Evolutionary conservation across 2,888 invertebrate species (phyloP), one percentile per base, ranked within the genome.

Genomic region (Pogonocherus hispidulus): DNA sequence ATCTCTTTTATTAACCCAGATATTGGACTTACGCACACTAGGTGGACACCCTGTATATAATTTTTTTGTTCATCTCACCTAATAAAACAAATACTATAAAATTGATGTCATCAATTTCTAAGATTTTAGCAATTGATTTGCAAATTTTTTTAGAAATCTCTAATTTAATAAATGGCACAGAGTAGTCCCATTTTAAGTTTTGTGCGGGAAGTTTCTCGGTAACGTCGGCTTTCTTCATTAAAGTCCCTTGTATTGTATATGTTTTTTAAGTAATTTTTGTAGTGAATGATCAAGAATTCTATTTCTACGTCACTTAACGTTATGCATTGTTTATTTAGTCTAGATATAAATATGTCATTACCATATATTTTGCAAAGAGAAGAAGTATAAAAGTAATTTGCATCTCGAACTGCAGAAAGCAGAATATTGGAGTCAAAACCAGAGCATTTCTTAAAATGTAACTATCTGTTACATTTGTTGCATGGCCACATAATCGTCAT

Each of bases 171-270:
- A 57, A 57, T 9, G 57, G n/a, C 16, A 46, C 46, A 1, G 27
- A 46, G 20, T 59, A 59, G n/a, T 59, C 46, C 44, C 44, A 46
- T 59, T 59, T 59, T 27, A 59, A 59, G 27, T 46, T 16, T 23
- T 23, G 3, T 16, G n/a, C 46, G 6, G 46, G 57, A 14, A 8
- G 16, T 57, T 11, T 46, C 44, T 18, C 16, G n/a, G 23, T 19
- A 59, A 19, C 57, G 19, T 2, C 44, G 23, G 8, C 46, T 59
- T 22, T 59, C 59, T 18, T 59, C 59, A 27, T 59, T 59, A 11
- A n/a, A 16, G 5, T 32, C 4, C 22, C 32, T 59, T 0, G 9
- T 59, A 0, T 27, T 9, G 11, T 47, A 47, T 0, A 59, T 47
- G 11, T 32, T 11, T 19, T 19, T 46, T 11, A 59, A n/a, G 20